phyloP scores from a whole-genome alignment of 2,113 vertebrate species.

The Psittacula cyanocephala region DNA sequence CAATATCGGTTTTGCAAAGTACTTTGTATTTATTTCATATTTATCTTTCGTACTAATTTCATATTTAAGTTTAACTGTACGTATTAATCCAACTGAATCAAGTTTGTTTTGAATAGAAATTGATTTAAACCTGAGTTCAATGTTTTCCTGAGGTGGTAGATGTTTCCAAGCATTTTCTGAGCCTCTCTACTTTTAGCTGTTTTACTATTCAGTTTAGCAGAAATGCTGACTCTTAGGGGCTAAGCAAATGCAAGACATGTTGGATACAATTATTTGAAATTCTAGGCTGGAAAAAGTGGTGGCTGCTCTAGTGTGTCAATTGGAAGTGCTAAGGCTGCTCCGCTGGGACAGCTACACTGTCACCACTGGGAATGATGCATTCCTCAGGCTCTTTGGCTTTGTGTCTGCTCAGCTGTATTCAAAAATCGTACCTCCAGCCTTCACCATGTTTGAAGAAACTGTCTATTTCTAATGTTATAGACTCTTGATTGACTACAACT shows the following conservation, averaged over 20 bases:
- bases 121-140: neutral
- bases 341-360: neutral
- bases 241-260: neutral
- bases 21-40: neutral
- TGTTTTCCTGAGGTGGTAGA: neutral
- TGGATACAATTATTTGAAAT: neutral
- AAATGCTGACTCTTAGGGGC: neutral
- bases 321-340: neutral
- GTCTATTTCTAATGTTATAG: neutral
- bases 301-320: neutral
- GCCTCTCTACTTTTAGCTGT: neutral
- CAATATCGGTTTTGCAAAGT: neutral
- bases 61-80: neutral
- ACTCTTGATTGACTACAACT: neutral
- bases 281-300: neutral
- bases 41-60: neutral
- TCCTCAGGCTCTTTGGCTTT: neutral
- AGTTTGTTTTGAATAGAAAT: neutral
- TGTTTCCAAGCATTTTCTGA: neutral
- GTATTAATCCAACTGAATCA: neutral
- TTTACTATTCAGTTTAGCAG: neutral
- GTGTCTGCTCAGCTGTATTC: neutral
- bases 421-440: neutral
- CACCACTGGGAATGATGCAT: rapidly evolving
- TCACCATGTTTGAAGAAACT: neutral